Evolutionary conservation across 2,113 vertebrate genomes (phyloP).

Genomic region (Haplochromis vanheusdeni): DNA sequence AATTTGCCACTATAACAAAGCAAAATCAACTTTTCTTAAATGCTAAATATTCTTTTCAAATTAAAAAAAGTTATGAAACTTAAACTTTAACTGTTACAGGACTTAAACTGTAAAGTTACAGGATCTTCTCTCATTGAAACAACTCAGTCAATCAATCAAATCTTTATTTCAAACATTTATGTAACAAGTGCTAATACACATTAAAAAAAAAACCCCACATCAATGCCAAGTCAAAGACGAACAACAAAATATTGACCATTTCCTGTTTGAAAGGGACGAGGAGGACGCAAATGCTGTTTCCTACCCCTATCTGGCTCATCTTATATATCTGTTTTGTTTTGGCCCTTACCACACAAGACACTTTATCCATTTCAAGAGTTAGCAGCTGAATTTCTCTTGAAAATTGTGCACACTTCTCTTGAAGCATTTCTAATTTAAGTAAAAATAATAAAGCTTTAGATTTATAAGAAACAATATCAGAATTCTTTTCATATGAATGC

Average conservation of each 20-base stretch:
- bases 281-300: neutral
- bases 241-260: neutral
- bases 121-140: neutral
- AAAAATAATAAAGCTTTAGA: neutral
- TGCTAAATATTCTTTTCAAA: neutral
- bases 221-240: neutral
- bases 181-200: neutral
- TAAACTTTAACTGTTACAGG: neutral
- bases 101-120: neutral
- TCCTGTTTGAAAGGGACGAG: neutral
- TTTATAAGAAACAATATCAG: neutral
- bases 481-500: neutral
- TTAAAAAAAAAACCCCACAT: accelerated
- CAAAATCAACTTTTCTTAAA: neutral
- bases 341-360: neutral
- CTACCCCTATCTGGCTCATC: neutral
- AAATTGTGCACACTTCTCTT: neutral
- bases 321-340: neutral
- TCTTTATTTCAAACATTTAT: neutral
- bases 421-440: neutral
- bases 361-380: neutral
- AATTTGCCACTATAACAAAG: neutral
- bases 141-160: neutral
- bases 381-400: neutral
- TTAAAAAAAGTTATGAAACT: neutral